Conservation (phyloP, 2,113 vertebrate species). For the Numenius arquata region DNA sequence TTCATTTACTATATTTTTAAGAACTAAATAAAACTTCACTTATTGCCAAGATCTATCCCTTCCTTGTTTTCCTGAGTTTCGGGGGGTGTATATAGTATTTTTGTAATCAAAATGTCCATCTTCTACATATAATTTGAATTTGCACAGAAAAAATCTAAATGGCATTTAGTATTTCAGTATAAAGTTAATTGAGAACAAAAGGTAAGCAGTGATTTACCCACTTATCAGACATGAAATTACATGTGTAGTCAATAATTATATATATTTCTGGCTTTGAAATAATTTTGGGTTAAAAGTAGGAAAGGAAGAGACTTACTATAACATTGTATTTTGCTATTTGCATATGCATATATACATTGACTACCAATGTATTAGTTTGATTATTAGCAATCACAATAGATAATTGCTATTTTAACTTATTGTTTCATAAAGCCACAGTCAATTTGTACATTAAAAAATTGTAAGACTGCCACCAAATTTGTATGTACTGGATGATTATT, state of each 20-base stretch:
- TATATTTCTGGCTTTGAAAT: background rate
- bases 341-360: background rate
- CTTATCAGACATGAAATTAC: background rate
- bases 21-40: background rate
- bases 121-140: background rate
- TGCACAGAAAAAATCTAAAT: background rate
- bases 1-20: background rate
- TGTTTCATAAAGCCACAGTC: background rate
- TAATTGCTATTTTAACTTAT: background rate
- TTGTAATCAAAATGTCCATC: background rate
- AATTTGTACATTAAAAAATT: background rate
- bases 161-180: background rate
- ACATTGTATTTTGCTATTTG: background rate
- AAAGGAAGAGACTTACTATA: background rate
- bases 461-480: background rate
- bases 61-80: background rate
- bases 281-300: background rate
- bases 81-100: accelerated
- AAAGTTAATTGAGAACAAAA: background rate
- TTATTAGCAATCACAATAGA: background rate
- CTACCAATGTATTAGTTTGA: background rate
- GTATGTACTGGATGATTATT: background rate
- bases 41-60: background rate
- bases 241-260: background rate
- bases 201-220: background rate